Conservation (phyloP, 2,888 invertebrate genomes). For the Ethmia dodecea region DNA sequence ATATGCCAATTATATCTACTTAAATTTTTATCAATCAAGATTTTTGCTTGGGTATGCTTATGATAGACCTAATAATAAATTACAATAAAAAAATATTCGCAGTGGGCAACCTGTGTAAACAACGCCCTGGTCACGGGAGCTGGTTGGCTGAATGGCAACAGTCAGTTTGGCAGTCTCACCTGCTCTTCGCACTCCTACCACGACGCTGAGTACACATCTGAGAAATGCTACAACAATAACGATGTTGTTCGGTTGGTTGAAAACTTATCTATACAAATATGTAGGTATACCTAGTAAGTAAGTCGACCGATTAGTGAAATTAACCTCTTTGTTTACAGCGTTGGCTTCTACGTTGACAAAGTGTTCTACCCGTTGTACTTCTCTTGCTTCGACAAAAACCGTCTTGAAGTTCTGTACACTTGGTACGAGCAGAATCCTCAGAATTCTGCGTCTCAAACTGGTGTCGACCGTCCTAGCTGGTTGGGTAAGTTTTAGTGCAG, state of each 20-base stretch:
- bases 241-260: conserved; percentile 55
- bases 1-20: neutral
- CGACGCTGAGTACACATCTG: conserved; percentile 50
- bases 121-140: conserved; percentile 36
- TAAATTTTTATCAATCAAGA: neutral
- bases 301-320: no score
- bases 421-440: conserved; percentile 61
- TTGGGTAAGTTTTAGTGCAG: conserved; percentile 35
- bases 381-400: conserved; percentile 73
- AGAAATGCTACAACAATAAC: conserved; percentile 58
- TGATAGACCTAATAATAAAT: neutral
- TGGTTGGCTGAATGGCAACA: conserved; percentile 49
- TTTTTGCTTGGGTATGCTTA: neutral
- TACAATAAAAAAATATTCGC: neutral
- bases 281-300: no score
- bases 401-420: conserved; percentile 71
- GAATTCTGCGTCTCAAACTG: conserved; percentile 63
- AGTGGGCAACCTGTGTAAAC: conserved; percentile 55
- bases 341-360: conserved; percentile 68
- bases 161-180: conserved; percentile 51
- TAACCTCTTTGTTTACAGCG: conserved; percentile 43
- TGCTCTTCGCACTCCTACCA: conserved; percentile 54
- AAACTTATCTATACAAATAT: no score
- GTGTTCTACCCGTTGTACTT: conserved; percentile 65
- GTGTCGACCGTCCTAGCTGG: conserved; percentile 67